These are phyloP conservation scores for Dexiosoma caninum DNA, from an alignment of 2,888 invertebrate species.

Conservation along the genomic window DNA sequence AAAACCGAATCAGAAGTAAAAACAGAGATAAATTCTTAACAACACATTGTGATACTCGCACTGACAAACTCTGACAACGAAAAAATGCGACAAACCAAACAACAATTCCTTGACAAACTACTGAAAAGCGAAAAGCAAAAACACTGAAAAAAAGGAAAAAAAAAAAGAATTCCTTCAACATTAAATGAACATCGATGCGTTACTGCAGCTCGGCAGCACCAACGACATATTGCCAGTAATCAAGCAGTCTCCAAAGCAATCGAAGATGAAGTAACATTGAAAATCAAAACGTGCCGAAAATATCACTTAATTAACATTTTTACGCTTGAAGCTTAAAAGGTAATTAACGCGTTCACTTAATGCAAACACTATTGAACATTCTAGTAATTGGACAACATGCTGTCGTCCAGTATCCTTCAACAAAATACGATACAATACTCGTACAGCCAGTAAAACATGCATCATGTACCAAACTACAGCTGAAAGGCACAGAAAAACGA, in stretches of 20 bases:
- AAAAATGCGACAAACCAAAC: not conserved
- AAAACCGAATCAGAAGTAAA: constrained; percentile 49
- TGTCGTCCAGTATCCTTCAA: constrained; percentile 56
- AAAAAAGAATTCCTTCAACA: constrained; percentile 36
- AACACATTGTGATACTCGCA: constrained; percentile 10
- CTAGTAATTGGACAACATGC: constrained; percentile 76
- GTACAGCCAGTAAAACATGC: not conserved
- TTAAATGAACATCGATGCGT: constrained; percentile 41
- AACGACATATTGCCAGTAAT: constrained; percentile 14
- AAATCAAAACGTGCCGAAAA: constrained; percentile 72
- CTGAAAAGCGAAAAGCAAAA: constrained; percentile 13
- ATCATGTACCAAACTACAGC: constrained; percentile 37
- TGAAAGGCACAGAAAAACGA: constrained; percentile 49
- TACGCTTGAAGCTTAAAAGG: constrained; percentile 70
- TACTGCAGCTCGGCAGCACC: constrained; percentile 30
- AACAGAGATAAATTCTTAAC: constrained; percentile 57
- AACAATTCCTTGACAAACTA: constrained; percentile 56
- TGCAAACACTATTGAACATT: constrained; percentile 77
- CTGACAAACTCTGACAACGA: not conserved
- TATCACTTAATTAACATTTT: constrained; percentile 77
- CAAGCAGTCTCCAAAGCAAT: constrained; percentile 6
- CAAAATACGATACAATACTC: constrained; percentile 1
- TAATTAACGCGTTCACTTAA: constrained; percentile 77
- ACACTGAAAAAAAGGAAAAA: too few relatives aligned
- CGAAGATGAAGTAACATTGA: constrained; percentile 42